Conservation (phyloP, 2,797 vertebrate species). For the Danio kyathit region DNA sequence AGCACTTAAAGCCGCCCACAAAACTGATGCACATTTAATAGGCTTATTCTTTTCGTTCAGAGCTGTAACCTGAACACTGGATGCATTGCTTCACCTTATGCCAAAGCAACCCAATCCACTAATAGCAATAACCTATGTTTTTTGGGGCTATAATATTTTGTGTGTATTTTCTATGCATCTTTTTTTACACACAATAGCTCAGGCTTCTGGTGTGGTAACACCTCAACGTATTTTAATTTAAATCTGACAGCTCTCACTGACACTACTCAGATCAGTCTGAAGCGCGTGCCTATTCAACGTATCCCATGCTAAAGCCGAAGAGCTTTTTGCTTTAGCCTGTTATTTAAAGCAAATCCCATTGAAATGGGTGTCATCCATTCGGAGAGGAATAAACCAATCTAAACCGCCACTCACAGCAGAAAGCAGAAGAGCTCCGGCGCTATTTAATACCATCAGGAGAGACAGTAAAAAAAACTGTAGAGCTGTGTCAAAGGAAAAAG, state of each 20-base stretch:
- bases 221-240: constrained; percentile 44
- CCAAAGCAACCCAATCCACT: constrained; percentile 45
- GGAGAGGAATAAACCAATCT: constrained; percentile 49
- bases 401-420: constrained; percentile 22
- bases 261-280: constrained; percentile 41
- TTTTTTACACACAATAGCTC: background rate
- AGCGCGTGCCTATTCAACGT: constrained; percentile 21
- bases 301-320: constrained; percentile 34
- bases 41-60: constrained; percentile 31
- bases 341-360: constrained; percentile 54
- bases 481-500: constrained; percentile 13
- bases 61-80: constrained; percentile 52
- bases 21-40: constrained; percentile 36
- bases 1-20: constrained; percentile 54
- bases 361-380: constrained; percentile 53
- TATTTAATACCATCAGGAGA: constrained; percentile 48
- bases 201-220: constrained; percentile 2
- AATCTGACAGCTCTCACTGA: constrained; percentile 34
- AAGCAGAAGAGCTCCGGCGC: constrained; percentile 39
- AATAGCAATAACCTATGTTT: constrained; percentile 18
- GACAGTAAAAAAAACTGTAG: constrained; percentile 15
- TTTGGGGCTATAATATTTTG: constrained; percentile 28
- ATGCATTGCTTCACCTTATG: constrained; percentile 21
- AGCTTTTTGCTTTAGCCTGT: constrained; percentile 43
- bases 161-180: background rate